A percentile compares a stretch with the other conserved stretches of the same genome.
Conservation (phyloP, 1,140 invertebrate genomes). For the Magallana angulata region DNA sequence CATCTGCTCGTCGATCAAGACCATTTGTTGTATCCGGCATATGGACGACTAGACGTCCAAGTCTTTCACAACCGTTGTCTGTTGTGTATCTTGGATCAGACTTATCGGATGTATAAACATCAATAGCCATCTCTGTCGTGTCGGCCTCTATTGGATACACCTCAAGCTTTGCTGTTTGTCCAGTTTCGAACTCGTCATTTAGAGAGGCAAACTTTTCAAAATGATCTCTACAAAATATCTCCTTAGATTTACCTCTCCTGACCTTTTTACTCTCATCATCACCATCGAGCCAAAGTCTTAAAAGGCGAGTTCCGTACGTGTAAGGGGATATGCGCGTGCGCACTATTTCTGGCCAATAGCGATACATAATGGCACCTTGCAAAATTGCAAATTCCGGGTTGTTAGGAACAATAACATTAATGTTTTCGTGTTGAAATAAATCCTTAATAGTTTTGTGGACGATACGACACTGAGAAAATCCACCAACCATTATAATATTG, state of each 20-base stretch:
- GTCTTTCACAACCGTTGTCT: not conserved
- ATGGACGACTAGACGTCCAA: not conserved
- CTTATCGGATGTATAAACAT: slow-evolving; percentile 9
- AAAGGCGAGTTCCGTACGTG: slow-evolving; percentile 3
- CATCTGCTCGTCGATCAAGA: not conserved
- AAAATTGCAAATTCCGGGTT: slow-evolving; percentile 20
- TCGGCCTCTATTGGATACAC: not conserved
- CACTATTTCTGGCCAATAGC: slow-evolving; percentile 40
- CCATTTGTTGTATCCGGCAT: slow-evolving; percentile 27
- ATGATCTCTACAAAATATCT: not conserved
- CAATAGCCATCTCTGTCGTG: slow-evolving; percentile 27
- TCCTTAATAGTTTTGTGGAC: slow-evolving; percentile 19
- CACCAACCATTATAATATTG: slow-evolving; percentile 39
- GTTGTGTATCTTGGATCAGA: slow-evolving; percentile 19
- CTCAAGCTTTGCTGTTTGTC: not conserved
- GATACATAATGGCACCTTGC: slow-evolving; percentile 41
- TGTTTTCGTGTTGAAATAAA: not conserved
- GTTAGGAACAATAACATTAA: slow-evolving; percentile 3
- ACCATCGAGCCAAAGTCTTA: not conserved
- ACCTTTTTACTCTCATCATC: slow-evolving; percentile 23
- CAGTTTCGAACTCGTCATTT: not conserved
- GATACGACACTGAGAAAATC: slow-evolving; percentile 33
- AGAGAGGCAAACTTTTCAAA: slow-evolving; percentile 35
- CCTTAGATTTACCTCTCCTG: not conserved
- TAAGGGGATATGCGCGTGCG: not conserved